phyloP scores from a whole-genome alignment of 2,797 vertebrate species.

The Catharus ustulatus region DNA sequence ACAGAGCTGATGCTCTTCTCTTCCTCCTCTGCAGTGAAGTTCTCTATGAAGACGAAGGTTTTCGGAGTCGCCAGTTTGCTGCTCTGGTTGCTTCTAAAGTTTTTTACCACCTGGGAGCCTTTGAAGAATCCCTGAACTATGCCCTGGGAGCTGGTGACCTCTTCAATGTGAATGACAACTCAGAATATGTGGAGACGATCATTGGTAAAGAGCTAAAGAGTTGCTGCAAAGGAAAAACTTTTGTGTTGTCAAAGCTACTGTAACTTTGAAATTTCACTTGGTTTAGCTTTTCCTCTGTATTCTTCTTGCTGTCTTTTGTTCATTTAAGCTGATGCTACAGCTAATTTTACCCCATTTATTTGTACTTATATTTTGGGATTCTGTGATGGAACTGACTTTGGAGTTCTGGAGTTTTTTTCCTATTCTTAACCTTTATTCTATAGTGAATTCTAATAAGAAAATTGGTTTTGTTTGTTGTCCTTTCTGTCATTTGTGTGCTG shows the following conservation, averaged over 20 bases:
- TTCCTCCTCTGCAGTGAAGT: slow-evolving; percentile 84
- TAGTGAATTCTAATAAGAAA: neutral
- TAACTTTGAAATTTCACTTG: neutral
- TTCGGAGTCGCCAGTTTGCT: slow-evolving; percentile 93
- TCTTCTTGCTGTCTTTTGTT: neutral
- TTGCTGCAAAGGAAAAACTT: neutral
- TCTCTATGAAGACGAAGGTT: slow-evolving; percentile 96
- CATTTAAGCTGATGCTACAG: neutral
- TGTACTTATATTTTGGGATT: neutral
- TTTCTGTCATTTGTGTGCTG: neutral
- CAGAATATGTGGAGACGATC: slow-evolving; percentile 98
- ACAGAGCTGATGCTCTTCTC: neutral
- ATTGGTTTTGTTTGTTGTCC: neutral
- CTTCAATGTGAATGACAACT: slow-evolving; percentile 97
- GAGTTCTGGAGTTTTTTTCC: neutral
- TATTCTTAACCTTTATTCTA: neutral
- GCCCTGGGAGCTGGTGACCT: slow-evolving; percentile 97
- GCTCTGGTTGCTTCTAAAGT: slow-evolving; percentile 99
- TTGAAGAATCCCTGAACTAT: slow-evolving; percentile 98
- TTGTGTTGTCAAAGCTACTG: neutral
- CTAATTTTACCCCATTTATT: neutral
- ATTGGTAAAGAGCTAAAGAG: slow-evolving; percentile 84
- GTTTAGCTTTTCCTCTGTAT: neutral
- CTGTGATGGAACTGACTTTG: neutral
- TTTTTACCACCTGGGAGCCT: slow-evolving; percentile 97